Conservation (phyloP, 2,113 vertebrate genomes). For the Choloepus hoffmanni region DNA sequence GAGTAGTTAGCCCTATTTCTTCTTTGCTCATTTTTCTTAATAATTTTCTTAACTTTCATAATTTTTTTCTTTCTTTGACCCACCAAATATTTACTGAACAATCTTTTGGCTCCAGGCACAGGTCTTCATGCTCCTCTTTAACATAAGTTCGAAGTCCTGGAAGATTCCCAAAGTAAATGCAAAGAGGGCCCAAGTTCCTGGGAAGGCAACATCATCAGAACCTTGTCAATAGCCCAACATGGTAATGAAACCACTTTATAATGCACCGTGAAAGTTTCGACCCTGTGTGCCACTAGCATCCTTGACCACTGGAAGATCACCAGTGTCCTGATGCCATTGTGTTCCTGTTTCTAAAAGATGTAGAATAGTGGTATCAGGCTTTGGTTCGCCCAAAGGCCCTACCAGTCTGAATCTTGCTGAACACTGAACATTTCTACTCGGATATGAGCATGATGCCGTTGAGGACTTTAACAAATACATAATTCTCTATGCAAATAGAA, state of each 20-base stretch:
- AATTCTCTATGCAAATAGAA: neutral
- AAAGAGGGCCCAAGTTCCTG: neutral
- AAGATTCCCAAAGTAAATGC: neutral
- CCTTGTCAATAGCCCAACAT: neutral
- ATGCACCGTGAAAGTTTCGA: neutral
- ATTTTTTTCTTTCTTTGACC: neutral
- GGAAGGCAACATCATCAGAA: neutral
- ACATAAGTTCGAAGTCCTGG: neutral
- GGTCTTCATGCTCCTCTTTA: neutral
- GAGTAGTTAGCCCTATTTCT: neutral
- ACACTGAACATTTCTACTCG: neutral
- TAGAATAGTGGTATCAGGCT: accelerated
- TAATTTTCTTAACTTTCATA: neutral
- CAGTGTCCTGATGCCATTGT: neutral
- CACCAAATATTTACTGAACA: neutral
- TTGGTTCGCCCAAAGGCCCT: neutral
- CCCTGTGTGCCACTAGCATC: neutral
- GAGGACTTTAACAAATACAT: neutral
- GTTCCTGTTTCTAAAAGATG: neutral
- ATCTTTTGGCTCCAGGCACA: neutral
- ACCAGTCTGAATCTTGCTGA: neutral
- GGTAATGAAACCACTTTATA: neutral
- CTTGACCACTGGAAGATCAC: neutral
- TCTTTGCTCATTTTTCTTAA: neutral
- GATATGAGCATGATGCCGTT: neutral